Conservation (phyloP, 1,140 invertebrate genomes). For the Samia ricini region DNA sequence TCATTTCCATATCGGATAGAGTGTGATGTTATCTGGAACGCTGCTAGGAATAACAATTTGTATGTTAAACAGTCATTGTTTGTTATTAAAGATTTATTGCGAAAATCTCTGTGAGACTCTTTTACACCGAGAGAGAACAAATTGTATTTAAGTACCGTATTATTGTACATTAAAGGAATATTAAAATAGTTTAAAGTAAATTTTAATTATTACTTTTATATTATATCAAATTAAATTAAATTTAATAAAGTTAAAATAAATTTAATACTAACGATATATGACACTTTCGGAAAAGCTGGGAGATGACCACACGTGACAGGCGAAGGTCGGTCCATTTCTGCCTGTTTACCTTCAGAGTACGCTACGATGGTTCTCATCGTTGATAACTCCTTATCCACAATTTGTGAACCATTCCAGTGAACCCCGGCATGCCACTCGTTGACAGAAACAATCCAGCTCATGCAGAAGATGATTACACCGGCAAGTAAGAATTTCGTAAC, state of each 20-base stretch:
- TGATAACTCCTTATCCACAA: constrained; percentile 21
- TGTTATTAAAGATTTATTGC: constrained; percentile 17
- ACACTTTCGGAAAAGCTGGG: constrained; percentile 52
- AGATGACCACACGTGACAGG: constrained; percentile 55
- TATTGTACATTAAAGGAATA: too few relatives aligned
- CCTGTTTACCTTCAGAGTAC: constrained; percentile 63
- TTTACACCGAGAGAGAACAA: neutral
- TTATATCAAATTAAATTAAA: neutral
- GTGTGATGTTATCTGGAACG: constrained; percentile 13
- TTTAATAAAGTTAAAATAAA: neutral
- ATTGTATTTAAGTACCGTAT: neutral
- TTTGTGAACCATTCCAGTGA: constrained; percentile 34
- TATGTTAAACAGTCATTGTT: constrained; percentile 25
- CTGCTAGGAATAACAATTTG: constrained; percentile 17
- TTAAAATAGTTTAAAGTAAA: too few relatives aligned
- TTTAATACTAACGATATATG: constrained; percentile 52
- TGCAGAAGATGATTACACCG: constrained; percentile 54
- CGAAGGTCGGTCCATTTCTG: constrained; percentile 58
- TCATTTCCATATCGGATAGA: constrained; percentile 25
- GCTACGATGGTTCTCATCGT: constrained; percentile 70
- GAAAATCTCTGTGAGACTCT: constrained; percentile 4
- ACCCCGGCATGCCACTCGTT: constrained; percentile 53
- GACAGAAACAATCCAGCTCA: constrained; percentile 63
- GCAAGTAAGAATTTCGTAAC: constrained; percentile 60
- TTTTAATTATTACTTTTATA: neutral